phyloP scores from a whole-genome alignment of 2,888 invertebrate species.

The Pheosia gnoma region DNA sequence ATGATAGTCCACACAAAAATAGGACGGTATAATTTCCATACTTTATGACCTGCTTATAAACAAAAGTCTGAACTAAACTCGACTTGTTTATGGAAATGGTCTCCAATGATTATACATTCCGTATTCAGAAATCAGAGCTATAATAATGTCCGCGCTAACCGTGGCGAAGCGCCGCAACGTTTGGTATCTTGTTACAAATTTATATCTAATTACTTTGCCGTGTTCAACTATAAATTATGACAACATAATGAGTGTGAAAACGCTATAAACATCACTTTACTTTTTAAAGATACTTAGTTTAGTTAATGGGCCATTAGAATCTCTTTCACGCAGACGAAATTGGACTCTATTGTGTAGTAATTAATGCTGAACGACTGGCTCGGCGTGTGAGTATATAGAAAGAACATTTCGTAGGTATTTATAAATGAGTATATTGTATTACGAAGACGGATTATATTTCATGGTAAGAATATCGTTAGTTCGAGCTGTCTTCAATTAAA shows the following conservation, averaged over 20 bases:
- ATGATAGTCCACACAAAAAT: no score
- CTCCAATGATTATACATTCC: conserved; percentile 36
- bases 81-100: conserved; percentile 36
- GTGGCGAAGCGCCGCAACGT: conserved; percentile 32
- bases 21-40: no score
- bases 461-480: background rate
- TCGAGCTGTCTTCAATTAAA: no score
- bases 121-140: conserved; percentile 22
- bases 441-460: background rate
- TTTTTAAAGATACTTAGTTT: conserved; percentile 45
- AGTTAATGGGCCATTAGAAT: conserved; percentile 54
- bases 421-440: background rate
- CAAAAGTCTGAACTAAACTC: conserved; percentile 10
- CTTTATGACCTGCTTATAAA: conserved; percentile 10
- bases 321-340: conserved; percentile 46
- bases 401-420: background rate
- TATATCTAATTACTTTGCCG: conserved; percentile 56
- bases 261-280: conserved; percentile 49
- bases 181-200: conserved; percentile 62
- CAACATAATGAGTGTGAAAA: conserved; percentile 60
- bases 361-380: conserved; percentile 32
- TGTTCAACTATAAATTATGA: conserved; percentile 59
- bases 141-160: conserved; percentile 31
- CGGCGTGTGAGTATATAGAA: conserved; percentile 3
- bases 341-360: conserved; percentile 36